These are phyloP conservation scores for Lutraria lutraria DNA, from an alignment of 2,888 invertebrate genomes.

Conservation along the genomic window DNA sequence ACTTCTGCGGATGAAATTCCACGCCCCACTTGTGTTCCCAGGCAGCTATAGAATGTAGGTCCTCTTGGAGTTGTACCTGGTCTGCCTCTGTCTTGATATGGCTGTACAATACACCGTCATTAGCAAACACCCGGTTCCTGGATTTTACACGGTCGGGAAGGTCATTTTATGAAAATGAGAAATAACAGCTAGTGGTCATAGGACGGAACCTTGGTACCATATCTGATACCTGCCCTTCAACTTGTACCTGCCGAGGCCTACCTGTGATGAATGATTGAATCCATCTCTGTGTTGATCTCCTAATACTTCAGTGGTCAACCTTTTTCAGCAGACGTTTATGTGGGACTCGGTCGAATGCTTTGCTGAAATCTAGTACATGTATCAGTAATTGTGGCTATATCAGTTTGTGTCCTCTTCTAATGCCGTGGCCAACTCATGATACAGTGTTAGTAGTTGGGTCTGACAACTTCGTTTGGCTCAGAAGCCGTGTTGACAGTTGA, in stretches of 20 bases:
- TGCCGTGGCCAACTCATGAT: no score
- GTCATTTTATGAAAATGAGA: conserved; percentile 30
- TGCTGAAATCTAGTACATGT: no score
- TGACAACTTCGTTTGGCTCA: background rate
- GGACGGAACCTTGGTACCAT: conserved; percentile 25
- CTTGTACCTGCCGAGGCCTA: background rate
- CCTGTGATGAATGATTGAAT: no score
- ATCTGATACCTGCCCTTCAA: conserved; percentile 29
- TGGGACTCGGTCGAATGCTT: no score
- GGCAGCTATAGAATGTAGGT: conserved; percentile 2
- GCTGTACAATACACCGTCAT: conserved; percentile 40
- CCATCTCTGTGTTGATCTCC: no score
- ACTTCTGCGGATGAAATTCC: conserved; percentile 51
- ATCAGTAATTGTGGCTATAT: no score
- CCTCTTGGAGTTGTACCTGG: conserved; percentile 18
- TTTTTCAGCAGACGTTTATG: no score
- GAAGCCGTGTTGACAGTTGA: background rate
- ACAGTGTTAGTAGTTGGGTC: background rate
- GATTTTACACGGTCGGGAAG: conserved; percentile 21
- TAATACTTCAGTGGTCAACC: no score
- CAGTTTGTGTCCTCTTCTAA: no score
- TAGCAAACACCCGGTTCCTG: conserved; percentile 33
- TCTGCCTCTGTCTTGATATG: conserved; percentile 9
- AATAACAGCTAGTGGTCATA: conserved; percentile 19
- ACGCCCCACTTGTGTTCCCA: conserved; percentile 48